Evolutionary conservation across 2,888 invertebrate genomes (phyloP), one percentile per base, ranked within the genome.

Genomic region (Apodemia hepburni): DNA sequence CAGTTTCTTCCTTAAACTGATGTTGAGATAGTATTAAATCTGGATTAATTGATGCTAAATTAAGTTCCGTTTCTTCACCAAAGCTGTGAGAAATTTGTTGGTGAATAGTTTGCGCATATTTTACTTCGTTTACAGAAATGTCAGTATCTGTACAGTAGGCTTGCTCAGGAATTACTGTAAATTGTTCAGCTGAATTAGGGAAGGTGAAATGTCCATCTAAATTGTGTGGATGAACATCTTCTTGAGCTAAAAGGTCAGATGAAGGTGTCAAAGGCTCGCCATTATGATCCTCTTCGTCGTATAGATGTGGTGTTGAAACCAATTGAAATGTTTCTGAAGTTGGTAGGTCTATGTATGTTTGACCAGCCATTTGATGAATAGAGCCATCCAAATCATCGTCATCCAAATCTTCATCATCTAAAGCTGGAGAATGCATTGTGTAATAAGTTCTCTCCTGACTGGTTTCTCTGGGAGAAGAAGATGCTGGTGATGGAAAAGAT

Each of bases 251-350:
- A 17, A 92, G 77, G 68, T 92, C 92, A 4, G 92, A 92, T 12
- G 86, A 85, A 1, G 92, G 92, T 8, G 92, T 92, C 69, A 93
- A 74, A 57, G 93, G 93, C 68, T 92, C 92, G 22, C 91, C 89
- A 49, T 73, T 71, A 60, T 93, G 93, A 70, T 95, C 95, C 66
- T 94, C 94, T 77, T 94, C 93, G 66, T 94, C 94, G 64, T 94
- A 93, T 61, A 92, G 78, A 70, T 88, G 86, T 60, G 92, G 90
- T 11, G 92, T 90, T 9, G 93, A 91, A 15, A 94, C 92, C 68
- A 95, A 76, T 71, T 95, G 94, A 74, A 94, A 95, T 4, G 93
- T 88, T 76, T 94, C 94, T 7, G 93, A 88, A 8, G 92, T 89
- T 59, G 93, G 92, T 61, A 95, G 83, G 69, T 94, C 90, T 42